phyloP scores from a whole-genome alignment of 2,888 invertebrate species.

The Scaeva pyrastri region DNA sequence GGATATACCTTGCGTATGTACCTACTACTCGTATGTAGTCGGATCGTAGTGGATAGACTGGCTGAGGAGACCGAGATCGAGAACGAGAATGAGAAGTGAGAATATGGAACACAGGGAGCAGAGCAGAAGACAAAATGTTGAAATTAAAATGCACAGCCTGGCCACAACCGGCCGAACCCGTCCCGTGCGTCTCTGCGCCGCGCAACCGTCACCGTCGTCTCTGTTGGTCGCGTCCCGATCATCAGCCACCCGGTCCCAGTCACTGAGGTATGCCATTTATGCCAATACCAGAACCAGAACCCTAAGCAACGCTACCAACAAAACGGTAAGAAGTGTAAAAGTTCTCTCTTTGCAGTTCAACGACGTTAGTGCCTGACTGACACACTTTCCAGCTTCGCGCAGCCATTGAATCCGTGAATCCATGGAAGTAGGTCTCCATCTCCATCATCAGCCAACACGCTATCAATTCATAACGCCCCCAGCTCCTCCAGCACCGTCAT shows the following conservation, averaged over 20 bases:
- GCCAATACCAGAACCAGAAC: constrained; percentile 49
- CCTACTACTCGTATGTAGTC: too few relatives aligned
- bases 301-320: constrained; percentile 52
- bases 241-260: neutral
- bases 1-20: neutral
- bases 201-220: too few relatives aligned
- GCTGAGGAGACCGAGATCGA: neutral
- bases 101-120: constrained; percentile 44
- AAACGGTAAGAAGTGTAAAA: constrained; percentile 74
- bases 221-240: neutral
- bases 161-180: neutral
- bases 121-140: constrained; percentile 53
- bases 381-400: constrained; percentile 77
- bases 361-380: constrained; percentile 78
- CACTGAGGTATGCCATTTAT: neutral
- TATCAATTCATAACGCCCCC: constrained; percentile 46
- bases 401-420: constrained; percentile 74
- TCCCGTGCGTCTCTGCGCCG: too few relatives aligned
- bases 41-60: neutral
- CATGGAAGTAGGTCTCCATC: constrained; percentile 79
- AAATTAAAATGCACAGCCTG: constrained; percentile 65
- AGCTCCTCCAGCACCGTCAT: constrained; percentile 6
- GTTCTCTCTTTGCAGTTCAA: constrained; percentile 67
- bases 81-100: constrained; percentile 32
- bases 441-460: constrained; percentile 69